Percentiles rank a stretch among this genome's conserved stretches.
Conservation (phyloP, 2,113 vertebrate species). For the Canis aureus region DNA sequence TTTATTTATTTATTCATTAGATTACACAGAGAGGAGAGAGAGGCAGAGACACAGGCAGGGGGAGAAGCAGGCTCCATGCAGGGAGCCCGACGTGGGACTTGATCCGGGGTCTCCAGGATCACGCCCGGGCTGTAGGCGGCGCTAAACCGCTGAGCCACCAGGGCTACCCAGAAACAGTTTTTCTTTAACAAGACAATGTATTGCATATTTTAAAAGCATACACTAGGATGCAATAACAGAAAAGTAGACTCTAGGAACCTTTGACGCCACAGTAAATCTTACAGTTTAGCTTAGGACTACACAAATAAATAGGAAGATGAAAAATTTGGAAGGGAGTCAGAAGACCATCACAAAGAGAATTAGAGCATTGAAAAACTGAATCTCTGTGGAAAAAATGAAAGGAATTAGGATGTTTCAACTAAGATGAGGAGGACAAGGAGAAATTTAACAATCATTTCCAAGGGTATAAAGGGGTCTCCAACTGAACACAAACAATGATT, state of each 20-base stretch:
- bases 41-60: no score
- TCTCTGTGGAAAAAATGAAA: constrained; percentile 35
- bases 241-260: constrained; percentile 17
- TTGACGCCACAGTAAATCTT: neutral
- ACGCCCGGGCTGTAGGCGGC: no score
- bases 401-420: neutral
- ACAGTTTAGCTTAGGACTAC: neutral
- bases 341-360: constrained; percentile 10
- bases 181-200: neutral
- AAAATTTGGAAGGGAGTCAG: constrained; percentile 11
- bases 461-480: neutral
- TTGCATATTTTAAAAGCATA: constrained; percentile 24
- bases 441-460: neutral
- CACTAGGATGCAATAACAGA: neutral
- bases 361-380: neutral
- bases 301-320: constrained; percentile 8
- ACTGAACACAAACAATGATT: neutral
- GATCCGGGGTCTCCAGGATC: no score
- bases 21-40: no score
- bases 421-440: neutral
- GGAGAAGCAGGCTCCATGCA: no score
- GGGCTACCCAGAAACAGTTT: neutral
- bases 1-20: no score
- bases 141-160: no score
- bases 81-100: no score